Evolutionary conservation across 2,888 invertebrate species (phyloP), one percentile per base, ranked within the genome.

Genomic region (Pyrgus malvae): DNA sequence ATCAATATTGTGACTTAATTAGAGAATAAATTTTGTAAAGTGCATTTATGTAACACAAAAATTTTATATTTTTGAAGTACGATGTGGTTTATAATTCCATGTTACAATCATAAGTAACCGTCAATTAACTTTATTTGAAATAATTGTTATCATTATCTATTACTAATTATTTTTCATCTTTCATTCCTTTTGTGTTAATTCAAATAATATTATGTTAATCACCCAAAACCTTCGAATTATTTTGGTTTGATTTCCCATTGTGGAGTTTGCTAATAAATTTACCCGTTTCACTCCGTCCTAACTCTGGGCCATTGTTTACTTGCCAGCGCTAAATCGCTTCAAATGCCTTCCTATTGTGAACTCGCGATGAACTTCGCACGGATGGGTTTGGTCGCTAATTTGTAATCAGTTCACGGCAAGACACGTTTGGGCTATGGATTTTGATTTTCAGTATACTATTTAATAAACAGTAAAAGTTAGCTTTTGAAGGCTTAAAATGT

Each of bases 261-360:
- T 48, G 23, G 29, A 40, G 40, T 40, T n/a, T n/a, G n/a, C n/a
- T n/a, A n/a, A n/a, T n/a, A n/a, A 48, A 46, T 63, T 60, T 54
- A 54, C 55, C 48, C 42, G 46, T 49, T 60, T 58, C 54, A 58
- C 65, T 60, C 59, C 57, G 60, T 62, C 63, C 63, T 67, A 66
- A 65, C 63, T 67, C 63, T 61, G 58, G 56, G 41, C 63, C 40
- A 67, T 67, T 67, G 67, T 67, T 53, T 62, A 60, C 59, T 60
- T 61, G 62, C 63, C 58, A 62, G 60, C 63, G 61, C 59, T 63
- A 66, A 66, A 66, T 64, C 58, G 59, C 51, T 55, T 60, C 62
- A 62, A 67, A 67, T 67, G 64, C 64, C 63, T 65, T 66, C 65
- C 65, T 61, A 66, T 67, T 67, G 66, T 67, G 51, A 56, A 57